Conservation (phyloP, 2,113 vertebrate species). For the Picathartes gymnocephalus region DNA sequence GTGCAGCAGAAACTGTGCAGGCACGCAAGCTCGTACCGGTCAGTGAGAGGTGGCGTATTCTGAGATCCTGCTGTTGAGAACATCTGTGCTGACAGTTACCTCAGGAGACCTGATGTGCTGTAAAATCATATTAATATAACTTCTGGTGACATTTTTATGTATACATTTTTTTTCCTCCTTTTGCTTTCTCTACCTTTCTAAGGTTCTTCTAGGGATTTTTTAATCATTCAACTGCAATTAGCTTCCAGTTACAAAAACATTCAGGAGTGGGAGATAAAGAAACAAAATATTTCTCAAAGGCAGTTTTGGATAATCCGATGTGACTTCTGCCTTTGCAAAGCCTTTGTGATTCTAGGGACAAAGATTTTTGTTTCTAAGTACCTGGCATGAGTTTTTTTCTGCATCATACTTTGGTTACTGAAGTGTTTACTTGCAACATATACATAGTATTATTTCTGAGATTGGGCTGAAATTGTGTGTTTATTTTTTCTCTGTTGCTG, state of each 20-base stretch:
- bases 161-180: background rate
- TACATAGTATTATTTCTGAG: background rate
- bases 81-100: background rate
- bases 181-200: background rate
- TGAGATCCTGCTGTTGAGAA: background rate
- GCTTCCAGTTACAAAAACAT: background rate
- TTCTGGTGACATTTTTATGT: background rate
- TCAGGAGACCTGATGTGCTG: background rate
- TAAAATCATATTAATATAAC: background rate
- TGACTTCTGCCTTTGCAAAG: background rate
- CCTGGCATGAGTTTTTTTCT: background rate
- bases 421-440: background rate
- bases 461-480: background rate
- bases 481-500: background rate
- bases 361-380: background rate
- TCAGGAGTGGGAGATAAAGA: background rate
- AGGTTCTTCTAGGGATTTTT: background rate
- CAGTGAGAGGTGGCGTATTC: background rate
- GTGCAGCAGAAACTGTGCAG: background rate
- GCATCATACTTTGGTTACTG: background rate
- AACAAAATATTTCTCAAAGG: background rate
- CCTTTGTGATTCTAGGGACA: background rate
- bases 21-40: background rate
- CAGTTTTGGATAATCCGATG: background rate
- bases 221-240: background rate